phyloP scores from a whole-genome alignment of 2,113 vertebrate species.

The Pogonocichla stellata region DNA sequence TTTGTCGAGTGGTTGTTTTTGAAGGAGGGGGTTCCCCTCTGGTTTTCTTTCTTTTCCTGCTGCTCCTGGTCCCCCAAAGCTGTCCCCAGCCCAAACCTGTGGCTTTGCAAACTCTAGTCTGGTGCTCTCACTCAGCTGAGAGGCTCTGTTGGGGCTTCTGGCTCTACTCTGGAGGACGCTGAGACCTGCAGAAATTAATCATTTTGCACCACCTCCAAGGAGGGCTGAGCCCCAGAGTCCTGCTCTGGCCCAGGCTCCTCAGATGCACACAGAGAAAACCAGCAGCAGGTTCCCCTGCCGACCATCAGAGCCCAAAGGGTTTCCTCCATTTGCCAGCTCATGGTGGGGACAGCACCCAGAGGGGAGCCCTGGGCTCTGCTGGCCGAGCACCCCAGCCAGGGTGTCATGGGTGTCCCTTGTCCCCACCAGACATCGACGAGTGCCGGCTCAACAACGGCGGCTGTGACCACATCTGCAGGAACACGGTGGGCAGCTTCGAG shows the following conservation, averaged over 20 bases:
- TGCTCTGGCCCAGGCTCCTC: not conserved
- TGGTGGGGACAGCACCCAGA: not conserved
- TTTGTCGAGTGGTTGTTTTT: not conserved
- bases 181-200: not conserved
- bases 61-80: not conserved
- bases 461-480: constrained; percentile 96
- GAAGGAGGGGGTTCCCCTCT: not conserved
- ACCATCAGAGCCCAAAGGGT: not conserved
- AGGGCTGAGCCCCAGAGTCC: not conserved
- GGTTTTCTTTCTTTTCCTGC: not conserved
- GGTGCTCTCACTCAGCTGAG: not conserved
- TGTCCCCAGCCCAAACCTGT: not conserved
- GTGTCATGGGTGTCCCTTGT: not conserved
- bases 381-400: not conserved
- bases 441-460: constrained; percentile 93
- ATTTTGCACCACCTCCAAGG: not conserved
- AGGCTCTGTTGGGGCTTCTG: not conserved
- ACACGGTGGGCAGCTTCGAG: constrained; percentile 96
- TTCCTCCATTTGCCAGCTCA: fast-evolving
- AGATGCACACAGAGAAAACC: not conserved
- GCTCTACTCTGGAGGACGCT: fast-evolving
- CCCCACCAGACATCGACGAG: constrained; percentile 91
- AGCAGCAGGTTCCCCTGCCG: not conserved
- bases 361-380: not conserved
- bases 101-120: not conserved